phyloP scores from a whole-genome alignment of 2,888 invertebrate genomes.

The Aquatica leii region DNA sequence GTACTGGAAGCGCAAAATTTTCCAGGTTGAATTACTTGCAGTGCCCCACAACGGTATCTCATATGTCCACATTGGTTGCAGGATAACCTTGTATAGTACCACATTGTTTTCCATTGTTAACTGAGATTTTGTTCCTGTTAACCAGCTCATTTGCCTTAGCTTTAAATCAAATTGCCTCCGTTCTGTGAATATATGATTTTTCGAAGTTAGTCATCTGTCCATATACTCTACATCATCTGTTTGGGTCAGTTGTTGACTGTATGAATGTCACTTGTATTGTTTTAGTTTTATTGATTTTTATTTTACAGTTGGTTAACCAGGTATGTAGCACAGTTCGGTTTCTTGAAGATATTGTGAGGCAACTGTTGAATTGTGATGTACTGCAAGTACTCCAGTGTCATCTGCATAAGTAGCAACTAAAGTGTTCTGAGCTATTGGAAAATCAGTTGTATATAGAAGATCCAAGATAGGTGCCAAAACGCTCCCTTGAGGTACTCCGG shows the following conservation, averaged over 20 bases:
- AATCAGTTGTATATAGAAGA: too few relatives aligned
- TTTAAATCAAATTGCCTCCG: not conserved
- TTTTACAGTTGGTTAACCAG: not conserved
- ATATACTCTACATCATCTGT: not conserved
- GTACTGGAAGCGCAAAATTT: not conserved
- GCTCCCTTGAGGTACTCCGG: not conserved
- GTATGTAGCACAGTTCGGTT: not conserved
- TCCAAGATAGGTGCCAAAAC: not conserved
- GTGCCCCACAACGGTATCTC: conserved; percentile 1
- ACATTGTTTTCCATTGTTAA: conserved; percentile 3
- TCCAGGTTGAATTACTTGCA: conserved; percentile 2
- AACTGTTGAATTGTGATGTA: too few relatives aligned
- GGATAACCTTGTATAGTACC: conserved; percentile 6
- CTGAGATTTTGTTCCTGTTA: conserved; percentile 7
- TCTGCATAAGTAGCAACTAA: too few relatives aligned
- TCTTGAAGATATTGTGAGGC: too few relatives aligned
- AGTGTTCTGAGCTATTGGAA: too few relatives aligned
- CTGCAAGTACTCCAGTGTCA: too few relatives aligned
- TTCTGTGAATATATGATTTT: too few relatives aligned
- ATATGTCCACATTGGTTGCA: not conserved
- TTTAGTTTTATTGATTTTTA: not conserved
- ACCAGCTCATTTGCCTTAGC: not conserved
- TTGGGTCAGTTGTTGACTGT: too few relatives aligned
- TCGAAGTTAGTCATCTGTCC: conserved; percentile 2
- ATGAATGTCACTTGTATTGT: not conserved